These are phyloP conservation scores for Callospermophilus lateralis DNA, from an alignment of 2,113 vertebrate genomes.

Conservation along the genomic window DNA sequence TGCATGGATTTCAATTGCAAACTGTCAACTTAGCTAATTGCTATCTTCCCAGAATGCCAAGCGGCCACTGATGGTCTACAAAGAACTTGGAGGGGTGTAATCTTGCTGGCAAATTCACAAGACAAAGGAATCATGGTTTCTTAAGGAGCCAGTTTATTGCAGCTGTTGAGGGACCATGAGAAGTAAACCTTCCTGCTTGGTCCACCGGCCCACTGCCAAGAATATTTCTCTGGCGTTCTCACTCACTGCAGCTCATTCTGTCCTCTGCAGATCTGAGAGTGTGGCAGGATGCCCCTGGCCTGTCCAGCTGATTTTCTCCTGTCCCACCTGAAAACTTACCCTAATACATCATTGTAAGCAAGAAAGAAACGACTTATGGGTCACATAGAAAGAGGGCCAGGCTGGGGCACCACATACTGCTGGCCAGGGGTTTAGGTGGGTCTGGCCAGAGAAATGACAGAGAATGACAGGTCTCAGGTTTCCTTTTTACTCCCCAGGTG, in stretches of 20 bases:
- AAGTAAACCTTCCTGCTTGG: background rate
- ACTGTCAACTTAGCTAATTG: background rate
- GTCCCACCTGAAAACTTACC: background rate
- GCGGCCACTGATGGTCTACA: background rate
- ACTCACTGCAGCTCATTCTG: background rate
- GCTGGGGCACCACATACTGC: accelerated
- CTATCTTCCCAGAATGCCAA: background rate
- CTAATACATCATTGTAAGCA: background rate
- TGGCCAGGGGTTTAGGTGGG: background rate
- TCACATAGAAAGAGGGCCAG: background rate
- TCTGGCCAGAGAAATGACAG: background rate
- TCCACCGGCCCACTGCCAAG: background rate
- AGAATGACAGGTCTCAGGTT: conserved; percentile 11
- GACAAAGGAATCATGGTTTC: background rate
- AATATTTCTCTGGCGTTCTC: background rate
- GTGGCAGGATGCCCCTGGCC: background rate
- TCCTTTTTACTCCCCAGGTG: background rate
- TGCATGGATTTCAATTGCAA: background rate
- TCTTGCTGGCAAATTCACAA: background rate
- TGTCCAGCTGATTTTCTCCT: background rate
- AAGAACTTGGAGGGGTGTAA: background rate
- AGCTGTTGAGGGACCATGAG: background rate
- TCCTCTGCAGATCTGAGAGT: background rate
- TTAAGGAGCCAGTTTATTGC: background rate
- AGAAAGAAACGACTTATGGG: background rate